Conservation (phyloP, 2,797 vertebrate genomes). For the Petrocephalus schoutedeni region DNA sequence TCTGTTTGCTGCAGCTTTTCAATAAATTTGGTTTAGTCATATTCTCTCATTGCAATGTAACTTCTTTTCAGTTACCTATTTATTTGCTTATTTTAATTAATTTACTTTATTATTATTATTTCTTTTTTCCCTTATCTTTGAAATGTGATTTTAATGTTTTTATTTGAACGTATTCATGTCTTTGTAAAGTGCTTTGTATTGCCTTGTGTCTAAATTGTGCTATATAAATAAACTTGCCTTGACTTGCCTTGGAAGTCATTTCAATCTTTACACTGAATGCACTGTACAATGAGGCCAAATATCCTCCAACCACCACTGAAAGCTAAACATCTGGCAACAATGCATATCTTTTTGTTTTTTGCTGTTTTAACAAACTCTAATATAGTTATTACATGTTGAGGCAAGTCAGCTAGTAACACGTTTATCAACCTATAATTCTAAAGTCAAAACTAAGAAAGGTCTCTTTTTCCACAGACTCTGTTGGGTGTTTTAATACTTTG, state of each 20-base stretch:
- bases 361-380: background rate
- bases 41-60: too few species aligned
- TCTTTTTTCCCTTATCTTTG: too few species aligned
- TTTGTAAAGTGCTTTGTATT: too few species aligned
- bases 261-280: background rate
- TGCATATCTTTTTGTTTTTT: background rate
- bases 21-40: too few species aligned
- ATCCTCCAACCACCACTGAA: background rate
- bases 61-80: too few species aligned
- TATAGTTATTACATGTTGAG: background rate
- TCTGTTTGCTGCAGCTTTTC: too few species aligned
- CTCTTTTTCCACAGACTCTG: background rate
- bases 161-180: too few species aligned
- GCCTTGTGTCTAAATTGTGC: too few species aligned
- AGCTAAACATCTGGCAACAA: background rate
- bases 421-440: background rate
- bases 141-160: too few species aligned
- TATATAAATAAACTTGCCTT: too few species aligned
- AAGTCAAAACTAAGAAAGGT: background rate
- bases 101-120: too few species aligned
- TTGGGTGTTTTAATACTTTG: background rate
- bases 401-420: background rate
- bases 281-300: background rate
- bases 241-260: background rate
- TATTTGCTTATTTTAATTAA: too few species aligned